phyloP scores from a whole-genome alignment of 2,113 vertebrate genomes.

The Aspidoscelis tigris region DNA sequence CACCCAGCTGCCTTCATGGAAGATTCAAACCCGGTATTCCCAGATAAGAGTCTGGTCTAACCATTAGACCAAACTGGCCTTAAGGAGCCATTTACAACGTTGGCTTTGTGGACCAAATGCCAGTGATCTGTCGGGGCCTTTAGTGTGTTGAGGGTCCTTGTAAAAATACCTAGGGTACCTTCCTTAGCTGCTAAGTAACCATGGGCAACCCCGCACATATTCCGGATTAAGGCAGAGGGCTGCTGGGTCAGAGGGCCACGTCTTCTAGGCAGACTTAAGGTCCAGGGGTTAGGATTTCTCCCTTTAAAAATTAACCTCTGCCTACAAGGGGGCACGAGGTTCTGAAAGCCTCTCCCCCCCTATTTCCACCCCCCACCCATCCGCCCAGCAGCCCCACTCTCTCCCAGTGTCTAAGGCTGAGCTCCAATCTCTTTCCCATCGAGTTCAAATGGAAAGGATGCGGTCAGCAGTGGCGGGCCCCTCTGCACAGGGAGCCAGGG shows the following conservation, averaged over 20 bases:
- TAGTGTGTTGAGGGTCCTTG: background rate
- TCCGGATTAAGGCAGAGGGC: background rate
- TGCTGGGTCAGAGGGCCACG: background rate
- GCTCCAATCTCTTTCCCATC: background rate
- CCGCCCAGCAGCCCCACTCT: too few species aligned
- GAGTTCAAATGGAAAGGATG: constrained; percentile 7
- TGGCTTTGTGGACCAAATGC: background rate
- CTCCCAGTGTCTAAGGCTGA: background rate
- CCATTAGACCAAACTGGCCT: too few species aligned
- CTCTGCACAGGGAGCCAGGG: accelerated
- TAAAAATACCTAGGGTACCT: background rate
- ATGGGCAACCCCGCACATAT: background rate
- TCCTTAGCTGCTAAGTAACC: background rate
- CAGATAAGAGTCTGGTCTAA: too few species aligned
- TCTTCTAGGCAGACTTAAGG: background rate
- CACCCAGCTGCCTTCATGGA: too few species aligned
- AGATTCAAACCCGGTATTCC: too few species aligned
- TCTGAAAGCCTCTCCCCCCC: background rate
- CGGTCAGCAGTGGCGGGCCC: background rate
- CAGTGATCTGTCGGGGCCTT: background rate
- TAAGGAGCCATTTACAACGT: too few species aligned
- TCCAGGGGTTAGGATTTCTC: background rate
- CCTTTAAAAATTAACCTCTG: background rate
- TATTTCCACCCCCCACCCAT: too few species aligned
- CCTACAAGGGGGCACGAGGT: background rate